Percentiles rank a stretch among this genome's conserved stretches.
phyloP scores from a whole-genome alignment of 2,113 vertebrate species.

The Gopherus flavomarginatus region DNA sequence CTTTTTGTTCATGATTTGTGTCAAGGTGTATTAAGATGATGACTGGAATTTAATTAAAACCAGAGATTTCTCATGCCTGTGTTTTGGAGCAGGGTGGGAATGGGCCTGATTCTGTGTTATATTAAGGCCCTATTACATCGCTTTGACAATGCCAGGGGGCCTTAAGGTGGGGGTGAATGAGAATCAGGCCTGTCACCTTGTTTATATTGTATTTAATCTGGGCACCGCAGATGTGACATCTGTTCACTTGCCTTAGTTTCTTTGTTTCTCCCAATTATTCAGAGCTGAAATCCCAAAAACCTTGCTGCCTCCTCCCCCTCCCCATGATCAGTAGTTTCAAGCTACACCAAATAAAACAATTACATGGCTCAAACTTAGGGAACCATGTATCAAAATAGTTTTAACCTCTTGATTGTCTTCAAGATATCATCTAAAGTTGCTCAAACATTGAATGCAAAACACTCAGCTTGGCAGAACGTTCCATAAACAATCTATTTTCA shows the following conservation, averaged over 20 bases:
- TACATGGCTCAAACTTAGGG: neutral
- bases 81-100: neutral
- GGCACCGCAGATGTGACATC: neutral
- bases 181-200: constrained; percentile 42
- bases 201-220: neutral
- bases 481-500: neutral
- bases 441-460: neutral
- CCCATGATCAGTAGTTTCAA: neutral
- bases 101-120: neutral
- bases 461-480: neutral
- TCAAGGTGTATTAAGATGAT: neutral
- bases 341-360: neutral
- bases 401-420: neutral
- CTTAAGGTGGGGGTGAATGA: neutral
- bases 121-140: neutral
- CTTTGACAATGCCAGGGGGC: neutral
- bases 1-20: neutral
- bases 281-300: neutral
- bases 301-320: too few species aligned
- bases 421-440: neutral
- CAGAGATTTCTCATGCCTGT: neutral
- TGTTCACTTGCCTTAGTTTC: neutral
- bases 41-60: neutral
- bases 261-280: neutral
- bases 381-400: neutral